Conservation (phyloP, 1,140 invertebrate genomes). For the Drusus annulatus region DNA sequence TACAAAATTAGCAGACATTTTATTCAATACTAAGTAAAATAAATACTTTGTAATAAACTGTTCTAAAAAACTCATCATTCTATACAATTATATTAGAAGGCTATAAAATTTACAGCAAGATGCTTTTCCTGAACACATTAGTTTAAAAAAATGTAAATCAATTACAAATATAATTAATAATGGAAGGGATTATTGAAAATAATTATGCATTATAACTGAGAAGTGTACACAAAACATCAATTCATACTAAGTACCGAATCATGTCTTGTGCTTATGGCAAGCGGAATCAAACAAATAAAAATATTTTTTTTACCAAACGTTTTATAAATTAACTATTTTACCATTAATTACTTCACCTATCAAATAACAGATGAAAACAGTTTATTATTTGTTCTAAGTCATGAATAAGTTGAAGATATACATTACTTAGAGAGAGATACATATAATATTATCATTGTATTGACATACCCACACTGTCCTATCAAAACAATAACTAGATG, state of each 20-base stretch:
- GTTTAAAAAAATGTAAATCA: constrained; percentile 17
- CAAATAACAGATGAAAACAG: not conserved
- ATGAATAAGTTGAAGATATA: constrained; percentile 19
- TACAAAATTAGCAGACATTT: constrained; percentile 51
- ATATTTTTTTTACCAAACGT: not conserved
- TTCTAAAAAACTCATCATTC: not conserved
- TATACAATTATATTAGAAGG: constrained; percentile 3
- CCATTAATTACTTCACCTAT: not conserved
- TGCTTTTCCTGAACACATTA: constrained; percentile 20
- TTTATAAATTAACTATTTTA: constrained; percentile 14
- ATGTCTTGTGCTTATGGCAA: too few species aligned
- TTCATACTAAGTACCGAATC: too few species aligned
- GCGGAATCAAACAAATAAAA: too few species aligned
- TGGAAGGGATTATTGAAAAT: not conserved
- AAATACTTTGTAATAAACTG: constrained; percentile 27
- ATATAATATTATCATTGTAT: constrained; percentile 5
- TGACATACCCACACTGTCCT: constrained; percentile 27
- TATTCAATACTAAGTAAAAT: constrained; percentile 44
- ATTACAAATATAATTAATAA: constrained; percentile 35
- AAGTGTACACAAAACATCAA: too few species aligned
- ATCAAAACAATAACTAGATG: constrained; percentile 51
- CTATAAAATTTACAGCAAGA: constrained; percentile 8
- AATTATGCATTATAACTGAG: too few species aligned
- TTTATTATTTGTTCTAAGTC: constrained; percentile 2
- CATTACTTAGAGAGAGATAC: constrained; percentile 23